A percentile compares a stretch with the other conserved stretches of the same genome.
Conservation (phyloP, 1,140 invertebrate species). For the Cydia fagiglandana region DNA sequence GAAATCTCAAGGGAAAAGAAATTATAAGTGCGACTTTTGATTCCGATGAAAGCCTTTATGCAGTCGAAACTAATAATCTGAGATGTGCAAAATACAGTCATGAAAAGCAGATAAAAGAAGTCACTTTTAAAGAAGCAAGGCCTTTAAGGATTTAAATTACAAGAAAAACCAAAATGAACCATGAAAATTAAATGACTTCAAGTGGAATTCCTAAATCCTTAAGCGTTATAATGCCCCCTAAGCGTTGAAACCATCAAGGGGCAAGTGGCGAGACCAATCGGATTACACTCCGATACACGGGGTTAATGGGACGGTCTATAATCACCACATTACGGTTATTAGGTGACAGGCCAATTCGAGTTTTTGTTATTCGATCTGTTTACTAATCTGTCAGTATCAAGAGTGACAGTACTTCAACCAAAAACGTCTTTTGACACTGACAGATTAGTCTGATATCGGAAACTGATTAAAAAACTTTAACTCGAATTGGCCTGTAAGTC, state of each 20-base stretch:
- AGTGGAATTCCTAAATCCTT: background rate
- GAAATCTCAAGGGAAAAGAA: background rate
- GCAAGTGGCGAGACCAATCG: constrained; percentile 21
- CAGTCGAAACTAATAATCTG: background rate
- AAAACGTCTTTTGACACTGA: no score
- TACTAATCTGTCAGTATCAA: no score
- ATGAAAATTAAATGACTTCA: background rate
- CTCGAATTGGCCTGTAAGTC: background rate
- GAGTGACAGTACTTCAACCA: no score
- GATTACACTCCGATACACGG: constrained; percentile 18
- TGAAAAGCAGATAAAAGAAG: no score
- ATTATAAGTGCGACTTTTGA: background rate
- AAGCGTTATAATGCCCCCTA: constrained; percentile 5
- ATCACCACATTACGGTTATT: background rate
- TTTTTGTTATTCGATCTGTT: no score
- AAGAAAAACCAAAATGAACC: background rate
- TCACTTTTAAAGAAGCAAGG: no score
- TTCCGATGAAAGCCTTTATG: background rate
- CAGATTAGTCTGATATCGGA: no score
- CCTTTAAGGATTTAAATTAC: background rate
- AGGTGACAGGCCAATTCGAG: background rate
- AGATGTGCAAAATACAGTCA: no score
- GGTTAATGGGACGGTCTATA: constrained; percentile 18
- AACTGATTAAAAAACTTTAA: no score
- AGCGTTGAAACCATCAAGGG: constrained; percentile 22